A percentile compares a stretch with the other conserved stretches of the same genome.
Conservation (phyloP, 1,140 invertebrate genomes). For the Rhopalosiphum maidis region DNA sequence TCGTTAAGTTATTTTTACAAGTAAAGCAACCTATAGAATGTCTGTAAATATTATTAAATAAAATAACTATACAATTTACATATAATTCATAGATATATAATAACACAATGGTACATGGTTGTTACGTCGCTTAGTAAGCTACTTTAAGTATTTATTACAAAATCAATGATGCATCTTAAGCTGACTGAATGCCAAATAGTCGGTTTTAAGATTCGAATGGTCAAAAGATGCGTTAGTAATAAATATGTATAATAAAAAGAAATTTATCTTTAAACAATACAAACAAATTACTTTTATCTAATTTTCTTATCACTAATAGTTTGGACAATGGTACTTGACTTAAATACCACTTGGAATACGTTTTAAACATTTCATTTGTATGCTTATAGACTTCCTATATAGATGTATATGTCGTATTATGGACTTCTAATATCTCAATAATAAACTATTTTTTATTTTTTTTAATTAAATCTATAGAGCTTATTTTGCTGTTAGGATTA, state of each 20-base stretch:
- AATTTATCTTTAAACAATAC: not conserved
- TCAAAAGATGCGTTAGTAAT: not conserved
- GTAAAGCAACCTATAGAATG: not conserved
- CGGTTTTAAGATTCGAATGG: not conserved
- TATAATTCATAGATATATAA: not conserved
- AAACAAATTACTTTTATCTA: not conserved
- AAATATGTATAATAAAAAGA: not conserved
- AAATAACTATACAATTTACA: not conserved
- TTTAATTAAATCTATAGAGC: not conserved
- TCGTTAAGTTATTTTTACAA: not conserved
- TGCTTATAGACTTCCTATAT: not conserved
- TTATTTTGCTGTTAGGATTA: not conserved
- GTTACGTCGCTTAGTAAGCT: not conserved
- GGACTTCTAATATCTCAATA: not conserved
- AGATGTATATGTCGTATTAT: not conserved
- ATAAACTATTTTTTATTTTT: not conserved
- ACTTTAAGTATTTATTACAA: not conserved
- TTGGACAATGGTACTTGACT: not conserved
- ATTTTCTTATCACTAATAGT: not conserved
- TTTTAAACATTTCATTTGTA: not conserved
- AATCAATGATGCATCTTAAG: not conserved
- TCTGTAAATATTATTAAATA: not conserved
- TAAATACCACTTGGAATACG: not conserved
- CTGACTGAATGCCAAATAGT: not conserved
- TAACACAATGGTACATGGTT: not conserved